phyloP scores from a whole-genome alignment of 2,113 vertebrate genomes.

The Alaudala cheleensis region DNA sequence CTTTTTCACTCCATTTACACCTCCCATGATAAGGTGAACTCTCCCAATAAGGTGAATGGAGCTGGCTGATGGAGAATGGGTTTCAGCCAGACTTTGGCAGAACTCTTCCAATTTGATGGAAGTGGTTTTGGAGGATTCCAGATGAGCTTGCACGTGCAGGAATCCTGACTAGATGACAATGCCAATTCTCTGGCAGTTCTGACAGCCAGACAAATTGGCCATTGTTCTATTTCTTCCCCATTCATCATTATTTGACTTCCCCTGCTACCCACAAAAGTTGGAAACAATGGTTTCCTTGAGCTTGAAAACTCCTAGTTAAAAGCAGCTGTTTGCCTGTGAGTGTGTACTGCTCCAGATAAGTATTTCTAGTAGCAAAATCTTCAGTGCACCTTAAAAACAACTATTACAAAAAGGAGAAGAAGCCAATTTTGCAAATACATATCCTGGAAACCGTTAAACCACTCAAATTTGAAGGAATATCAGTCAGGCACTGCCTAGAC shows the following conservation, averaged over 20 bases:
- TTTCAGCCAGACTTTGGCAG: neutral
- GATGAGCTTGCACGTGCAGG: neutral
- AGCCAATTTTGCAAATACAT: neutral
- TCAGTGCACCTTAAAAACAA: neutral
- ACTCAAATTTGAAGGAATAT: neutral
- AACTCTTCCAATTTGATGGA: neutral
- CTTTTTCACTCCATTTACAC: neutral
- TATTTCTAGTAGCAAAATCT: neutral
- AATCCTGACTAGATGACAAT: neutral
- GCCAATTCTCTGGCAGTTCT: neutral
- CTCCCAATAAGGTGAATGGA: neutral
- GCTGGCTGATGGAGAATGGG: neutral
- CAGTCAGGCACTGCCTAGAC: neutral
- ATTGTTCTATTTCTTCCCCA: constrained; percentile 21
- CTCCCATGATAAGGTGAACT: neutral
- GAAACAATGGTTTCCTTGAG: constrained; percentile 12
- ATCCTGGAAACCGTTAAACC: neutral
- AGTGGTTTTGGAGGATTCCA: neutral
- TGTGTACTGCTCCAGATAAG: neutral
- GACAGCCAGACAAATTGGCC: neutral
- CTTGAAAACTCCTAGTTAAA: neutral
- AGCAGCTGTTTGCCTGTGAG: neutral
- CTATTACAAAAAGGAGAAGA: neutral
- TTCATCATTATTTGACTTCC: constrained; percentile 10
- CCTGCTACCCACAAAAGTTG: neutral